These are phyloP conservation scores for Nothobranchius kuhntae DNA, from an alignment of 2,113 vertebrate genomes.

Conservation along the genomic window DNA sequence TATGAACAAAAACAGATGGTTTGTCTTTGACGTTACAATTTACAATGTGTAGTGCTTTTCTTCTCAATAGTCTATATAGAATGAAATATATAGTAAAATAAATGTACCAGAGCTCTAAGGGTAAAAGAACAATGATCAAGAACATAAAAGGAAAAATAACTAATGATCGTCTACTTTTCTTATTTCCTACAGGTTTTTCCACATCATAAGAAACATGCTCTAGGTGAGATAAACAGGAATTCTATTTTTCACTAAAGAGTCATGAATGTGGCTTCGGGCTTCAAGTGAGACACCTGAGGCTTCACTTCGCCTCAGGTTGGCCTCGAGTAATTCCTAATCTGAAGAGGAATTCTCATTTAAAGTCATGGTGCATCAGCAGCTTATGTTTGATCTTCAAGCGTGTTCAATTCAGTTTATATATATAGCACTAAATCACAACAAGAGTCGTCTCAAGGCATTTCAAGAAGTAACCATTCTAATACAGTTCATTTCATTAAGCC, in stretches of 20 bases:
- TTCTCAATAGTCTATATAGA: neutral
- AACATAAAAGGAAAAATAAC: neutral
- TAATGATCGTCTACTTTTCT: neutral
- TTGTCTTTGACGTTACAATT: neutral
- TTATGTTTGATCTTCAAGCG: neutral
- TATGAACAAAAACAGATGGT: neutral
- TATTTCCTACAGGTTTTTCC: neutral
- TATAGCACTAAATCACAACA: no score
- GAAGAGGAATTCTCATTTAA: neutral
- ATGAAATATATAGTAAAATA: neutral
- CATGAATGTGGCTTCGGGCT: slow-evolving; percentile 2
- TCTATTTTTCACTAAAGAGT: slow-evolving; percentile 6
- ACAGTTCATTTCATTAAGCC: no score
- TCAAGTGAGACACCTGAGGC: slow-evolving; percentile 15
- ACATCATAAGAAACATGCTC: neutral
- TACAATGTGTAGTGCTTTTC: neutral
- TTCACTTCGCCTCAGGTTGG: slow-evolving; percentile 7
- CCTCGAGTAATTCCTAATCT: slow-evolving; percentile 5
- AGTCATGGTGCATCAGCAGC: neutral
- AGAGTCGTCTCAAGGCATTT: no score
- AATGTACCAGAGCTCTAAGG: neutral
- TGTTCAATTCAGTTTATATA: no score
- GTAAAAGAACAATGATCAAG: neutral
- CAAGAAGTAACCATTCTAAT: no score
- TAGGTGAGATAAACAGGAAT: slow-evolving; percentile 15